Evolutionary conservation across 2,888 invertebrate genomes (phyloP).

Genomic region (Tetanocera ferruginea): DNA sequence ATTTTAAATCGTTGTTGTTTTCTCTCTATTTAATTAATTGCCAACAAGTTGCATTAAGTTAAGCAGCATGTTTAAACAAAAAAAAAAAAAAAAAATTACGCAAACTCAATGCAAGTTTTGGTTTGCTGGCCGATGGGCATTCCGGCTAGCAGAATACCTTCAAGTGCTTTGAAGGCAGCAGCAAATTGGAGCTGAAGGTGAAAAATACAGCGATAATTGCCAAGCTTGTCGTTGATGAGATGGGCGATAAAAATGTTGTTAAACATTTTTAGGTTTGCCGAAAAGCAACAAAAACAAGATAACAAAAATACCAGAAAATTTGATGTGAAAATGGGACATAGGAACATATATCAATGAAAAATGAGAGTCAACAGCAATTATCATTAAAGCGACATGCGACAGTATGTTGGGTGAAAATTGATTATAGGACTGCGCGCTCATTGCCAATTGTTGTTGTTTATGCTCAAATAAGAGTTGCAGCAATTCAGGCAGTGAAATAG

Average conservation of each 20-base stretch:
- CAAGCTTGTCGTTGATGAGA: slow-evolving; percentile 49
- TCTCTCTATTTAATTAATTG: slow-evolving; percentile 45
- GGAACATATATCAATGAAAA: slow-evolving; percentile 52
- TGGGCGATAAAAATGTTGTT: slow-evolving; percentile 32
- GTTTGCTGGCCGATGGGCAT: not conserved
- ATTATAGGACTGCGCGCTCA: slow-evolving; percentile 8
- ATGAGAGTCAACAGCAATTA: slow-evolving; percentile 64
- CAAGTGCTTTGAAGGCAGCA: slow-evolving; percentile 21
- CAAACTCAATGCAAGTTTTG: slow-evolving; percentile 4
- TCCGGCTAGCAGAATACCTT: not conserved
- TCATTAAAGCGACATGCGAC: slow-evolving; percentile 56
- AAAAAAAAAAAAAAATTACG: slow-evolving; percentile 17
- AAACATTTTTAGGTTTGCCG: slow-evolving; percentile 35
- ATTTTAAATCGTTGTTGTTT: slow-evolving; percentile 30
- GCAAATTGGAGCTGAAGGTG: slow-evolving; percentile 44
- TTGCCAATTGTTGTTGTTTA: not conserved
- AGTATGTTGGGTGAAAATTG: slow-evolving; percentile 39
- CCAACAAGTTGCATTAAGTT: slow-evolving; percentile 41
- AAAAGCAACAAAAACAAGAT: slow-evolving; percentile 29
- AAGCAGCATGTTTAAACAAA: slow-evolving; percentile 35
- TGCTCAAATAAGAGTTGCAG: slow-evolving; percentile 6
- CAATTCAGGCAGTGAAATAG: not conserved
- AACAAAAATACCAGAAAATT: slow-evolving; percentile 19
- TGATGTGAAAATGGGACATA: slow-evolving; percentile 16
- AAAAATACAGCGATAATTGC: slow-evolving; percentile 51